phyloP scores from a whole-genome alignment of 2,113 vertebrate species.

The Perca flavescens region DNA sequence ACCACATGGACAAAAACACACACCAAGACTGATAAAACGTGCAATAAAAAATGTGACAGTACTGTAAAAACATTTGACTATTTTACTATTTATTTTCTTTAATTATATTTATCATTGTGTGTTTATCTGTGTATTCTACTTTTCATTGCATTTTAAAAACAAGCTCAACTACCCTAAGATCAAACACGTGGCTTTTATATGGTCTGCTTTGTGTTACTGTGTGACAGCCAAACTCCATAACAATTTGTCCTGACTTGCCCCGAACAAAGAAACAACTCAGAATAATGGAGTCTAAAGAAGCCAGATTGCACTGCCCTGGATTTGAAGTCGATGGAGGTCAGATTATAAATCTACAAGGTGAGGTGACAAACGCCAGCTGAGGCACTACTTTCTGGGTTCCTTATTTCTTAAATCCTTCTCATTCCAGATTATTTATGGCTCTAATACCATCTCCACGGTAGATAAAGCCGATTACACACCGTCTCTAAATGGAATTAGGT shows the following conservation, averaged over 20 bases:
- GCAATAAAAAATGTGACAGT: too few species aligned
- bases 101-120: too few species aligned
- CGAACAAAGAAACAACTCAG: conserved; percentile 16
- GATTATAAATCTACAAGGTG: conserved; percentile 38
- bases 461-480: conserved; percentile 71
- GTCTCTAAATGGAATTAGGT: conserved; percentile 70
- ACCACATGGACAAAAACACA: too few species aligned
- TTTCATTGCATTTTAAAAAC: conserved; percentile 22
- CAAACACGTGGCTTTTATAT: conserved; percentile 18
- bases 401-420: conserved; percentile 51
- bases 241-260: conserved; percentile 34
- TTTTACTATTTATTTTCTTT: too few species aligned
- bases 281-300: conserved; percentile 25
- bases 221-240: conserved; percentile 3
- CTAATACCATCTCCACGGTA: conserved; percentile 63
- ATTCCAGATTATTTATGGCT: conserved; percentile 63
- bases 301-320: background rate
- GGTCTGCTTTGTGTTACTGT: conserved; percentile 13
- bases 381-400: conserved; percentile 7
- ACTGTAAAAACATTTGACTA: too few species aligned
- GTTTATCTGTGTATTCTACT: too few species aligned
- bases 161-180: conserved; percentile 6
- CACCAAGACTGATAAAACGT: too few species aligned
- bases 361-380: conserved; percentile 21
- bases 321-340: conserved; percentile 26